phyloP scores from a whole-genome alignment of 2,888 invertebrate species.

The Drosophila nigricruria region DNA sequence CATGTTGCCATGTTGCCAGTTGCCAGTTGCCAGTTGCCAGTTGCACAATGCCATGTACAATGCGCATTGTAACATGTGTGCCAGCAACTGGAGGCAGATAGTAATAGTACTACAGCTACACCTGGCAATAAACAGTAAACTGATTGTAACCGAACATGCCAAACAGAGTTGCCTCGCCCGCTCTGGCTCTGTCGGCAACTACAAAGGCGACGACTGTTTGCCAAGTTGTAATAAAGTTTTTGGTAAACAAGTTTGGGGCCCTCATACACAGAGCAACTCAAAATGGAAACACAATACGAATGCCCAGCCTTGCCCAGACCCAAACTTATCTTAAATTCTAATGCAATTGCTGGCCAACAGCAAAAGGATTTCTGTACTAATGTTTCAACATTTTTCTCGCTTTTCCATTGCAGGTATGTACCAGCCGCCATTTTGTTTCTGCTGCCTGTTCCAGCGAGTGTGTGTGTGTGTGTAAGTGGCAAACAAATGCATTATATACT shows the following conservation, averaged over 20 bases:
- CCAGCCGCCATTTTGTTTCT: constrained; percentile 66
- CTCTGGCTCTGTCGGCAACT: constrained; percentile 21
- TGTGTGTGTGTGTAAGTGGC: constrained; percentile 52
- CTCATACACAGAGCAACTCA: constrained; percentile 5
- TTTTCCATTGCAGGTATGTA: constrained; percentile 67
- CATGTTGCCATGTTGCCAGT: constrained; percentile 33
- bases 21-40: constrained; percentile 24
- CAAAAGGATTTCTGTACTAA: constrained; percentile 64
- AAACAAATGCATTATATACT: constrained; percentile 68
- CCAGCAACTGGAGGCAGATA: constrained; percentile 23
- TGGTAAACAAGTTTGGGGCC: constrained; percentile 66
- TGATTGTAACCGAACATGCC: constrained; percentile 63
- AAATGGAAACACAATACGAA: constrained; percentile 8
- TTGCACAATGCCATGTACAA: constrained; percentile 54
- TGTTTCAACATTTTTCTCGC: constrained; percentile 48
- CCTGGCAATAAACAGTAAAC: constrained; percentile 61
- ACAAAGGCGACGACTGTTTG: constrained; percentile 80
- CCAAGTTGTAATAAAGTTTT: constrained; percentile 80
- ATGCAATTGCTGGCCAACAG: constrained; percentile 58
- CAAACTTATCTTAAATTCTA: constrained; percentile 78
- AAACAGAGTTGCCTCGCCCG: background rate
- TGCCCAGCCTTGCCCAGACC: constrained; percentile 8
- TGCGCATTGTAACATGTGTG: constrained; percentile 37
- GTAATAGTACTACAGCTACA: constrained; percentile 13
- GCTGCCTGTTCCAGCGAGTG: constrained; percentile 23